A percentile compares a stretch with the other conserved stretches of the same genome.
Evolutionary conservation across 2,797 vertebrate species (phyloP).

Genomic region (Microcaecilia unicolor): DNA sequence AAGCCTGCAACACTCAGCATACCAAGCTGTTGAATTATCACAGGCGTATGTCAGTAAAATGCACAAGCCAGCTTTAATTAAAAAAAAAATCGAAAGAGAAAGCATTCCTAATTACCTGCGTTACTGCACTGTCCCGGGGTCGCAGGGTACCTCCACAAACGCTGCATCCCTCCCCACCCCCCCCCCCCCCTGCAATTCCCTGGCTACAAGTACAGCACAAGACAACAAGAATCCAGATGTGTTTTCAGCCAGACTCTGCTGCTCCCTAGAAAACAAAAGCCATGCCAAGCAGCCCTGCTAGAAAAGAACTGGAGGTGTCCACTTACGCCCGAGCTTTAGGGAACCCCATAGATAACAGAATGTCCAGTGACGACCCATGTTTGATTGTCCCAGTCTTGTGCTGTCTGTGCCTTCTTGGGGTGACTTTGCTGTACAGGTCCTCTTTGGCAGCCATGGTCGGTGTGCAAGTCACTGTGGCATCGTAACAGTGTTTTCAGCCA

Average conservation of each 20-base stretch:
- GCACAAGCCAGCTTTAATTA: too few species aligned
- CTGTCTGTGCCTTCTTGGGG: constrained; percentile 74
- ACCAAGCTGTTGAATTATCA: too few species aligned
- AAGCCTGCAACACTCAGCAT: too few species aligned
- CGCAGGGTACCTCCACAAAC: too few species aligned
- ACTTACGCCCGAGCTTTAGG: constrained; percentile 85
- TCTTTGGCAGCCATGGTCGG: constrained; percentile 80
- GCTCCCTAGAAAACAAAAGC: constrained; percentile 2
- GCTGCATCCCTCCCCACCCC: background rate
- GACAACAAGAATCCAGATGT: too few species aligned
- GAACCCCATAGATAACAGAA: constrained; percentile 88
- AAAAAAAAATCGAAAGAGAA: too few species aligned
- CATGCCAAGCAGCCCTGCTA: too few species aligned
- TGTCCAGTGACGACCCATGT: constrained; percentile 76
- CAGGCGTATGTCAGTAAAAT: too few species aligned
- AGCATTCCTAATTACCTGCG: too few species aligned
- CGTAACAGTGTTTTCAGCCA: constrained; percentile 22
- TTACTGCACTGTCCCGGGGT: too few species aligned
- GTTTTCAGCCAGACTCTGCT: too few species aligned
- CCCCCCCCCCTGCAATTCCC: background rate
- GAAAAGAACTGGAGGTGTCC: constrained; percentile 5
- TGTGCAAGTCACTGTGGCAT: constrained; percentile 10
- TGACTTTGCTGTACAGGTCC: constrained; percentile 78
- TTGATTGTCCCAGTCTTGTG: constrained; percentile 66
- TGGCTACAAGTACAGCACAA: too few species aligned